These are phyloP conservation scores for Mareca penelope DNA, from an alignment of 2,797 vertebrate genomes.

Conservation along the genomic window DNA sequence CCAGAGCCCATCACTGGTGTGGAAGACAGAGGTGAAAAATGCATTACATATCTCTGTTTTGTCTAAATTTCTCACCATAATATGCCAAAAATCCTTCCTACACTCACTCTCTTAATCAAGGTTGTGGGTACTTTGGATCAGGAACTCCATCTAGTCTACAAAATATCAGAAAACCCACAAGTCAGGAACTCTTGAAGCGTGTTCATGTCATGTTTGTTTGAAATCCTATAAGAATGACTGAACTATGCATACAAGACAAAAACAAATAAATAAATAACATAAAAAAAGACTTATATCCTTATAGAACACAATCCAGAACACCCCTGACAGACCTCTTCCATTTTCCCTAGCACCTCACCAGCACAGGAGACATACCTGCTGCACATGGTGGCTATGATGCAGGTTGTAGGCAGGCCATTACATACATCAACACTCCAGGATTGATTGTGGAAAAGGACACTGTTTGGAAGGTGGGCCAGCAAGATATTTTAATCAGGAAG, in stretches of 20 bases:
- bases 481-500: neutral
- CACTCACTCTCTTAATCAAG: neutral
- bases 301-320: neutral
- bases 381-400: accelerated
- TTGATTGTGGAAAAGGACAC: accelerated
- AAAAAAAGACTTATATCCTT: neutral
- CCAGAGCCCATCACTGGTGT: too few species aligned
- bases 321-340: neutral
- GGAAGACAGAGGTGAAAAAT: too few species aligned
- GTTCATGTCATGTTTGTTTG: accelerated
- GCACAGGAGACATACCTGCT: neutral
- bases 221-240: neutral
- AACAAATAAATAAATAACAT: neutral
- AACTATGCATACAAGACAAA: neutral
- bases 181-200: neutral
- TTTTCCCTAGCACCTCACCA: accelerated
- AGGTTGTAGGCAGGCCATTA: neutral
- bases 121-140: neutral
- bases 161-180: neutral
- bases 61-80: neutral
- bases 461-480: neutral
- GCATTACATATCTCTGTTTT: too few species aligned
- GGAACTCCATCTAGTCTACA: neutral
- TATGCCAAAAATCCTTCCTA: neutral
- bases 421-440: neutral